These are phyloP conservation scores for Thinocorus orbignyianus DNA, from an alignment of 2,113 vertebrate species.

Conservation along the genomic window DNA sequence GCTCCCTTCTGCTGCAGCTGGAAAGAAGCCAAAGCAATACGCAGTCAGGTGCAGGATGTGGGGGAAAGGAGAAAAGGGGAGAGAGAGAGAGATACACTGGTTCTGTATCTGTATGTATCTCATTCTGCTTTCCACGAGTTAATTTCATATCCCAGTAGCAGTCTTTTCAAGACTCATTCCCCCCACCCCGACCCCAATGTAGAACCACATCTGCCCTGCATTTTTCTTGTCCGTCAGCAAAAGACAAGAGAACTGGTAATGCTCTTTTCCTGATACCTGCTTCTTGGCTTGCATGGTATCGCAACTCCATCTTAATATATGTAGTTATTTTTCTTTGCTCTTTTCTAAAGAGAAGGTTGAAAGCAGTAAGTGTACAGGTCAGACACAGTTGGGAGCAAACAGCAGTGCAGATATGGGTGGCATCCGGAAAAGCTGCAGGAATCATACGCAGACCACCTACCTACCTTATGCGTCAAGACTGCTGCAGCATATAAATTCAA, in stretches of 20 bases:
- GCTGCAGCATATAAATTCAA: slow-evolving; percentile 10
- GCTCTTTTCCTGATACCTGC: neutral
- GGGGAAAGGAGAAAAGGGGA: neutral
- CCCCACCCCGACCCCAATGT: no score
- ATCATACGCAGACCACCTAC: neutral
- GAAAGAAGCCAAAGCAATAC: neutral
- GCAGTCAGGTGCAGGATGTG: accelerated
- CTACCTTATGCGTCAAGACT: neutral
- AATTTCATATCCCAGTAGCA: neutral
- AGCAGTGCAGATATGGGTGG: neutral
- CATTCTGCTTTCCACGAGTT: neutral
- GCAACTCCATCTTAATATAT: neutral
- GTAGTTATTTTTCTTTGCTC: neutral
- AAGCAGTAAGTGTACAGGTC: neutral
- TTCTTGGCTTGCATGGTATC: neutral
- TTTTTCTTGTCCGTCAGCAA: neutral
- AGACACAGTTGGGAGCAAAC: neutral
- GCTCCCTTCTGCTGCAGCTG: neutral
- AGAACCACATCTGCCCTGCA: neutral
- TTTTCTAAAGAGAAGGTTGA: neutral
- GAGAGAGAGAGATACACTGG: neutral
- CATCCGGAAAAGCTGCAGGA: neutral
- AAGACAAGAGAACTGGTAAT: neutral
- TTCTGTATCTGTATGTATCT: neutral
- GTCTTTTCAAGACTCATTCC: neutral